Evolutionary conservation across 2,888 invertebrate genomes (phyloP).

Genomic region (Imbricaverruca yamaguchii): DNA sequence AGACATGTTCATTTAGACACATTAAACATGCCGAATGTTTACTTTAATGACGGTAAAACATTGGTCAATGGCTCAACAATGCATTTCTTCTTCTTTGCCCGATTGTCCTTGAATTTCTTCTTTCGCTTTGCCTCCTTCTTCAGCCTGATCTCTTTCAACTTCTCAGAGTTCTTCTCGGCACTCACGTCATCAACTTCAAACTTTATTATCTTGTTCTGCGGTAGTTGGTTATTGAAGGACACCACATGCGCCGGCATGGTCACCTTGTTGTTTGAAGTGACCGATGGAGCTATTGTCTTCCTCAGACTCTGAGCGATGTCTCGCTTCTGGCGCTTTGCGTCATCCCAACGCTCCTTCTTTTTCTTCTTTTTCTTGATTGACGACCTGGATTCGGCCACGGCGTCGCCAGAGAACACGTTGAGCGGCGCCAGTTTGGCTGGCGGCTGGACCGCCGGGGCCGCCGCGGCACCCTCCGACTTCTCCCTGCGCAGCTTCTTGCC

Average conservation of each 20-base stretch:
- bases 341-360: conserved; percentile 11
- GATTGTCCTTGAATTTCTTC: not conserved
- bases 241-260: too few relatives aligned
- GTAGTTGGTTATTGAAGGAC: not conserved
- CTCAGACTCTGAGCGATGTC: not conserved
- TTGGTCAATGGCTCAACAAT: not conserved
- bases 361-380: conserved; percentile 13
- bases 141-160: not conserved
- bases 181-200: not conserved
- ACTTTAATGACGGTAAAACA: not conserved
- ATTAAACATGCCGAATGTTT: too few relatives aligned
- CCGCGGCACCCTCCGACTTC: not conserved
- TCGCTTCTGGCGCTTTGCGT: not conserved
- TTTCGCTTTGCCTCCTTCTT: conserved; percentile 1
- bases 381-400: not conserved
- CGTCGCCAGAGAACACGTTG: not conserved
- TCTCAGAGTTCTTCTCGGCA: not conserved
- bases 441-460: not conserved
- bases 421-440: not conserved
- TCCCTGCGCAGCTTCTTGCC: conserved; percentile 4
- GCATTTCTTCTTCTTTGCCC: not conserved
- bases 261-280: not conserved
- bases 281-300: not conserved
- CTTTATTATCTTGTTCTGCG: conserved; percentile 1
- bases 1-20: too few relatives aligned